phyloP scores from a whole-genome alignment of 1,140 invertebrate genomes.

The Druon quercuslanigerum region DNA sequence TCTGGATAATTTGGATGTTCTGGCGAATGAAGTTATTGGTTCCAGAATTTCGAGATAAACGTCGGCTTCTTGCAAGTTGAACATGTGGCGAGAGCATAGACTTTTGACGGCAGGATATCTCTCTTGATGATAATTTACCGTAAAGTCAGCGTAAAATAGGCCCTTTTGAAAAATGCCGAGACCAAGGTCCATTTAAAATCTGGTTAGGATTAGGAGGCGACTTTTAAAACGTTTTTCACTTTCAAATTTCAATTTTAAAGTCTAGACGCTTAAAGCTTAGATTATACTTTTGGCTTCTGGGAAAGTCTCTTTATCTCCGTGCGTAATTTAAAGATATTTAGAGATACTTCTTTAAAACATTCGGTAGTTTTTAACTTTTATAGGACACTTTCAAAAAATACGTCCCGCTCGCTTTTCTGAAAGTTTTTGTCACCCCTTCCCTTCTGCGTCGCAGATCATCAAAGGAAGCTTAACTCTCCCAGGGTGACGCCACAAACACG shows the following conservation, averaged over 20 bases:
- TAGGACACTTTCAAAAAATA: too few relatives aligned
- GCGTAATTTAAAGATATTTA: background rate
- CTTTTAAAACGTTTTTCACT: background rate
- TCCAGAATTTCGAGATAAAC: background rate
- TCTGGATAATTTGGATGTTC: conserved; percentile 9
- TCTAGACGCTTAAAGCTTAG: too few relatives aligned
- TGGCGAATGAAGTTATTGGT: conserved; percentile 28
- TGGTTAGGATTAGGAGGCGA: background rate
- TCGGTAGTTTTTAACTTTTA: too few relatives aligned
- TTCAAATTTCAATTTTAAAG: too few relatives aligned
- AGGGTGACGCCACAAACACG: too few relatives aligned
- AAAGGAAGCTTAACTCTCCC: too few relatives aligned
- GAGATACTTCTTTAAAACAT: background rate
- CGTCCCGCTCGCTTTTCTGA: too few relatives aligned
- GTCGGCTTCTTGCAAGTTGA: conserved; percentile 5
- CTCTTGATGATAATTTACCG: conserved; percentile 15
- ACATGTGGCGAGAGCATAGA: conserved; percentile 11
- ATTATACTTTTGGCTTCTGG: background rate
- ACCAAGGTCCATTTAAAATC: conserved; percentile 14
- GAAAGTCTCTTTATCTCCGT: background rate
- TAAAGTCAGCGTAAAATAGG: conserved; percentile 5
- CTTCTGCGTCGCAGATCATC: too few relatives aligned
- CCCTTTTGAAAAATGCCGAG: conserved; percentile 6
- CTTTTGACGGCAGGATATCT: conserved; percentile 2
- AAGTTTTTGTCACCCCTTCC: too few relatives aligned